phyloP scores from a whole-genome alignment of 2,797 vertebrate species.

The Rhinoraja longicauda region DNA sequence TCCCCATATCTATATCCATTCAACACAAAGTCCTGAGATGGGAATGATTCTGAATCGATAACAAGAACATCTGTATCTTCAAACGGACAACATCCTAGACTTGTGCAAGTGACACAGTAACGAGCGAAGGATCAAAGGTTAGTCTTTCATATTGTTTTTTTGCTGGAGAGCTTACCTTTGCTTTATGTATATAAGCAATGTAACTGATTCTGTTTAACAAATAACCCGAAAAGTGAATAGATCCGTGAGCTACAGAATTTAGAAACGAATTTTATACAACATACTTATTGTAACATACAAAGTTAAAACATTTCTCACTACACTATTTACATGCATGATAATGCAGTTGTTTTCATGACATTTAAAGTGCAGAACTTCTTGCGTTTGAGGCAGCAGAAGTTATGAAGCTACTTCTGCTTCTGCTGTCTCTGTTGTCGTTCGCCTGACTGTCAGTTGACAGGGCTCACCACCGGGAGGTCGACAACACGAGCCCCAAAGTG shows the following conservation, averaged over 20 bases:
- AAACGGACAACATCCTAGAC: not conserved
- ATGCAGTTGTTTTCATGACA: not conserved
- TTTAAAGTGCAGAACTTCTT: slow-evolving; percentile 1
- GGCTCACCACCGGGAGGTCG: no score
- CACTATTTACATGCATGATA: slow-evolving; percentile 6
- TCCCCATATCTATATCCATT: not conserved
- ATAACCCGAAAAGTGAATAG: not conserved
- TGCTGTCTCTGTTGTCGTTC: no score
- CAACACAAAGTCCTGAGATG: not conserved
- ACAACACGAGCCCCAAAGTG: no score
- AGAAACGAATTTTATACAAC: no score
- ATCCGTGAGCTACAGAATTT: not conserved
- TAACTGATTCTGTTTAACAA: not conserved
- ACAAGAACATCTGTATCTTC: slow-evolving; percentile 19
- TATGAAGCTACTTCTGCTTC: no score
- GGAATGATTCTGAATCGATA: slow-evolving; percentile 17
- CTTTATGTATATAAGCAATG: not conserved
- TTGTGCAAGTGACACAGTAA: not conserved
- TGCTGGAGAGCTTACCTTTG: not conserved
- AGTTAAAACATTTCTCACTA: not conserved
- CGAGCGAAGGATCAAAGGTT: slow-evolving; percentile 9
- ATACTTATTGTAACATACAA: no score
- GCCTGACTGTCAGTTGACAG: no score
- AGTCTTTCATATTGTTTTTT: not conserved
- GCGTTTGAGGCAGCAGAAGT: no score